Evolutionary conservation across 2,113 vertebrate species (phyloP).

Genomic region (Triplophysa rosa): DNA sequence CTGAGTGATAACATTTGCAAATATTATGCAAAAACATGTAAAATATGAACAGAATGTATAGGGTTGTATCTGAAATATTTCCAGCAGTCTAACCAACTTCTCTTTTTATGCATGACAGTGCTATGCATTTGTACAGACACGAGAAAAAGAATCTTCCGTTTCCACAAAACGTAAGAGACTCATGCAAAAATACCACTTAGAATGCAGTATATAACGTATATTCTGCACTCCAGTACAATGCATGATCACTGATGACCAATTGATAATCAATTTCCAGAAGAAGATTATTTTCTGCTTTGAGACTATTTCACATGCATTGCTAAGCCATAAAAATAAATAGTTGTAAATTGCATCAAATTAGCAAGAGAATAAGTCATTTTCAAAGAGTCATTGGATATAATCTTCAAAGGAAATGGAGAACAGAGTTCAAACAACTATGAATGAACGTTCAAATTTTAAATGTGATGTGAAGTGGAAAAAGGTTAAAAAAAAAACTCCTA

Average conservation of each 20-base stretch:
- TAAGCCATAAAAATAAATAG: not conserved
- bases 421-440: not conserved
- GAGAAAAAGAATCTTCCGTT: not conserved
- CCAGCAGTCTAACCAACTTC: not conserved
- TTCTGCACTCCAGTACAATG: too few species aligned
- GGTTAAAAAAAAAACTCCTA: not conserved
- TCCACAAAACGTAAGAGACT: slow-evolving; percentile 2
- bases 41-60: not conserved
- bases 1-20: slow-evolving; percentile 9
- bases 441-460: not conserved
- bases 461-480: not conserved
- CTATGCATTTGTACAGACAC: not conserved
- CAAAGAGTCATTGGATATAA: slow-evolving; percentile 1
- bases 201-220: not conserved
- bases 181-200: not conserved
- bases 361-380: slow-evolving; percentile 1
- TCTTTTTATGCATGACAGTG: not conserved
- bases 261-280: not conserved
- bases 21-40: not conserved
- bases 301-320: not conserved
- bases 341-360: not conserved
- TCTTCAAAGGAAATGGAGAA: not conserved
- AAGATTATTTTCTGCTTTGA: not conserved
- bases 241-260: not conserved
- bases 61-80: not conserved